A percentile compares a stretch with the other conserved stretches of the same genome.
phyloP scores from a whole-genome alignment of 2,797 vertebrate species.

The Gallinago stenura region DNA sequence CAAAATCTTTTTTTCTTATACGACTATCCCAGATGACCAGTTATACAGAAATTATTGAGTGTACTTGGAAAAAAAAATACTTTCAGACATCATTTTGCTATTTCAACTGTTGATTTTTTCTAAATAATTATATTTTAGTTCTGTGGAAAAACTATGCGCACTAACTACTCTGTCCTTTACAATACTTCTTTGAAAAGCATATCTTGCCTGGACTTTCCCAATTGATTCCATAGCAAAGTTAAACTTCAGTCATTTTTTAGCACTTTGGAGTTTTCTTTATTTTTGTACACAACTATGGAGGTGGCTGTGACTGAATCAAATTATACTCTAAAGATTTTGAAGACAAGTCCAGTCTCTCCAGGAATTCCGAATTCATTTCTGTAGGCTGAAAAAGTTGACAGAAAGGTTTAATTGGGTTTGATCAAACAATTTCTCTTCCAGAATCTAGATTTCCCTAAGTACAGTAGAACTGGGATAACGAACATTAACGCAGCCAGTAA shows the following conservation, averaged over 20 bases:
- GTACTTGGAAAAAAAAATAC: background rate
- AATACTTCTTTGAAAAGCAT: background rate
- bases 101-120: background rate
- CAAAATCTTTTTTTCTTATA: background rate
- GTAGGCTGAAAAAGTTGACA: background rate
- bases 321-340: constrained; percentile 55
- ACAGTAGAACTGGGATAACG: background rate
- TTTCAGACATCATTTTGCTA: background rate
- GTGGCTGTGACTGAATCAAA: constrained; percentile 30
- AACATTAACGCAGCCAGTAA: background rate
- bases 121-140: background rate
- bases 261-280: background rate
- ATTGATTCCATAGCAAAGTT: background rate
- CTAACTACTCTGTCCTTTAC: background rate
- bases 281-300: constrained; percentile 44
- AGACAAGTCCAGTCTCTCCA: constrained; percentile 45
- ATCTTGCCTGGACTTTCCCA: background rate
- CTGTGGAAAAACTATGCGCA: background rate
- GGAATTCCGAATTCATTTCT: constrained; percentile 20
- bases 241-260: constrained; percentile 13
- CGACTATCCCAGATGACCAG: background rate
- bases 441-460: background rate
- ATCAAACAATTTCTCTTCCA: constrained; percentile 29
- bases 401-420: constrained; percentile 48
- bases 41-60: background rate